Evolutionary conservation across 2,113 vertebrate species (phyloP).

Genomic region (Motacilla alba): DNA sequence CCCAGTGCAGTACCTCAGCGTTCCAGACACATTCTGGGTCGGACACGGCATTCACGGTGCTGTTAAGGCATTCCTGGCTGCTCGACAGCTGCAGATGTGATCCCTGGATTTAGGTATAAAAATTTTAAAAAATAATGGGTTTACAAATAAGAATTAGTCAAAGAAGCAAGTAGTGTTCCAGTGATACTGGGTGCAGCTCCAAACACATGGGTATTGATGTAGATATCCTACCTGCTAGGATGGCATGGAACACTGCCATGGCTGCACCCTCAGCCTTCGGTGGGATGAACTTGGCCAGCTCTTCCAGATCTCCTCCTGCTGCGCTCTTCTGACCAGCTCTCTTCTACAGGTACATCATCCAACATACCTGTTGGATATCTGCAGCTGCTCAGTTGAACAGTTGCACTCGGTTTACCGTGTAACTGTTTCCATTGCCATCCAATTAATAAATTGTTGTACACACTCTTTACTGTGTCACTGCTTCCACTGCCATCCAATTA

Average conservation of each 20-base stretch:
- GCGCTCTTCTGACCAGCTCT: not conserved
- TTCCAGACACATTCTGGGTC: too few species aligned
- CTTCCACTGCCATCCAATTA: not conserved
- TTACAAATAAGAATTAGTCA: not conserved
- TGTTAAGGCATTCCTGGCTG: not conserved
- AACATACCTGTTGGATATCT: rapidly evolving
- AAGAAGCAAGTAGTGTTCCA: not conserved
- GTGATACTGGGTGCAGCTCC: not conserved
- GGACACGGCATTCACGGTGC: rapidly evolving
- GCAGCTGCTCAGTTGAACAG: not conserved
- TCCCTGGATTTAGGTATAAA: not conserved
- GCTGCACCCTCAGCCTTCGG: not conserved
- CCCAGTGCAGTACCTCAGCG: rapidly evolving
- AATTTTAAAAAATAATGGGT: not conserved
- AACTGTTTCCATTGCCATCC: too few species aligned
- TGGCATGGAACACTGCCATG: too few species aligned
- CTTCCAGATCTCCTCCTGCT: not conserved
- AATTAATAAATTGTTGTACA: not conserved
- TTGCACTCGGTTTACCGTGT: not conserved
- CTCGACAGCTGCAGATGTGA: not conserved
- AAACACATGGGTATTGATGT: rapidly evolving
- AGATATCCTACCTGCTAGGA: not conserved
- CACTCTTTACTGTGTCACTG: not conserved
- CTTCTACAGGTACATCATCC: not conserved
- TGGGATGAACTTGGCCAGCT: not conserved